Evolutionary conservation across 2,113 vertebrate genomes (phyloP).

Genomic region (Channa maculata): DNA sequence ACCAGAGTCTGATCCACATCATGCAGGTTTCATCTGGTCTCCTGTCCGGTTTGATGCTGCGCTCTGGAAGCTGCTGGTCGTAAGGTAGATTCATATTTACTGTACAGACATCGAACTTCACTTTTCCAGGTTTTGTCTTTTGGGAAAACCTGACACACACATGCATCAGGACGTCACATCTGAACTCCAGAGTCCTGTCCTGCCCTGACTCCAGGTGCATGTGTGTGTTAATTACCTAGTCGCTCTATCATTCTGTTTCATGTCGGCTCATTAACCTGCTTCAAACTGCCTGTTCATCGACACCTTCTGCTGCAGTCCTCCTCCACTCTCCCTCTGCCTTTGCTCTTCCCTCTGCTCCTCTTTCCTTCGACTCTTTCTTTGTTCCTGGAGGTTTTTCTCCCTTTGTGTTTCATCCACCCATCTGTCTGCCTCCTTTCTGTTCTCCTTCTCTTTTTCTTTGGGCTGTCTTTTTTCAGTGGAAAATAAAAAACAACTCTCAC

Average conservation of each 20-base stretch:
- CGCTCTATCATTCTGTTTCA: constrained; percentile 47
- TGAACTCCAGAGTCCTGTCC: no score
- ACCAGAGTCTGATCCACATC: no score
- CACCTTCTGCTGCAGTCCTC: constrained; percentile 17
- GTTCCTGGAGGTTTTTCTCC: constrained; percentile 1
- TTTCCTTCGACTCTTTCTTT: constrained; percentile 5
- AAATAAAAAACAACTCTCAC: background rate
- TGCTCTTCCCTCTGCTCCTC: background rate
- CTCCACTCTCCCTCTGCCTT: background rate
- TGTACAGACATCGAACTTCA: no score
- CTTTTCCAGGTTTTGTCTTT: no score
- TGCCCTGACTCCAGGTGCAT: no score
- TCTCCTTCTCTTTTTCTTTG: constrained; percentile 4
- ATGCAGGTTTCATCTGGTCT: no score
- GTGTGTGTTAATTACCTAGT: constrained; percentile 33
- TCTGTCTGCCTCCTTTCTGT: background rate
- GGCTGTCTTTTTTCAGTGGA: background rate
- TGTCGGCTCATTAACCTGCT: constrained; percentile 60
- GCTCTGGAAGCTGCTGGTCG: no score
- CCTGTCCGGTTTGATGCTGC: no score
- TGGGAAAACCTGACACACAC: no score
- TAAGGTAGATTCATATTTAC: no score
- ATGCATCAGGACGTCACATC: no score
- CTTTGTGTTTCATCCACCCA: constrained; percentile 33
- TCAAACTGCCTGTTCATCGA: constrained; percentile 35